Evolutionary conservation across 2,797 vertebrate species (phyloP).

Genomic region (Choloepus didactylus): DNA sequence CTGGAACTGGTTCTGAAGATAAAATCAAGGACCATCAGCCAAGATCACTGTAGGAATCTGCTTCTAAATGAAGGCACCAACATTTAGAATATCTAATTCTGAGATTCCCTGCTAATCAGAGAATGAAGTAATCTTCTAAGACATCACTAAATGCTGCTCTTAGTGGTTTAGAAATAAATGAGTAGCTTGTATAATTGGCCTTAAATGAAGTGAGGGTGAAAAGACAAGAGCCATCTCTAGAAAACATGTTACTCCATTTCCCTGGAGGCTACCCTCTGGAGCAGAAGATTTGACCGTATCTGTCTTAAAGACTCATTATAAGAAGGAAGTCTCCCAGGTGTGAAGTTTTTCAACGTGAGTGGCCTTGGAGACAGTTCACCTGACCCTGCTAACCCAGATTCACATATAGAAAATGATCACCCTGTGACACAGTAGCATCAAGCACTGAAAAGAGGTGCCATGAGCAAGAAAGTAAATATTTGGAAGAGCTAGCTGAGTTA

Average conservation of each 20-base stretch:
- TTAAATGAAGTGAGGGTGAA: too few relatives aligned
- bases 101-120: constrained; percentile 27
- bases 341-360: constrained; percentile 95
- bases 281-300: too few relatives aligned
- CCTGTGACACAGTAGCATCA: constrained; percentile 94
- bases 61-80: too few relatives aligned
- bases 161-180: constrained; percentile 61
- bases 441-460: constrained; percentile 95
- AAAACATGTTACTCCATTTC: too few relatives aligned
- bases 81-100: too few relatives aligned
- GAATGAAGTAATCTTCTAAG: constrained; percentile 58
- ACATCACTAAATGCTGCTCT: constrained; percentile 44
- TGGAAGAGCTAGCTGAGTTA: constrained; percentile 96
- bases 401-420: constrained; percentile 95
- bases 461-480: constrained; percentile 96
- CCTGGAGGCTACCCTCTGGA: too few relatives aligned
- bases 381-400: constrained; percentile 93
- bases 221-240: too few relatives aligned
- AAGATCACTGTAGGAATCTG: too few relatives aligned
- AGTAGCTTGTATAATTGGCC: too few relatives aligned
- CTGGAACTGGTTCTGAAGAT: too few relatives aligned
- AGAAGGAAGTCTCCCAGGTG: constrained; percentile 86
- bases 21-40: too few relatives aligned
- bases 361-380: constrained; percentile 95
- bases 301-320: too few relatives aligned